A percentile compares a stretch with the other conserved stretches of the same genome.
Evolutionary conservation across 2,888 invertebrate genomes (phyloP).

Genomic region (Eupithecia exiguata): DNA sequence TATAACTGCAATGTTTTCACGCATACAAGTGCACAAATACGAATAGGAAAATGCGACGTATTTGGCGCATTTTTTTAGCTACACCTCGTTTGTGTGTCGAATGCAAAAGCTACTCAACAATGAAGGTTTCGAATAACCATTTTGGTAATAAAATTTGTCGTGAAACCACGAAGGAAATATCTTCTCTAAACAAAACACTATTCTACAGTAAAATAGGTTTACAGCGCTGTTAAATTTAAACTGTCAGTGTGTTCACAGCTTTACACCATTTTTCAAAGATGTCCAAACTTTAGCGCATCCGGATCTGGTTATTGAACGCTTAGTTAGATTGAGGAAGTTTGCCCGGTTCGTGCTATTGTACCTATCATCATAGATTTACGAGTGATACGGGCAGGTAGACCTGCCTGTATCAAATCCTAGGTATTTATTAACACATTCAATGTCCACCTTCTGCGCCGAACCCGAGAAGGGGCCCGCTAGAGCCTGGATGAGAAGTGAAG

Average conservation of each 20-base stretch:
- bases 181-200: neutral
- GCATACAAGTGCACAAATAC: no score
- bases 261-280: constrained; percentile 38
- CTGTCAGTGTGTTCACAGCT: constrained; percentile 21
- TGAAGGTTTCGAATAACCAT: neutral
- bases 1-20: no score
- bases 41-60: no score
- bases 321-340: constrained; percentile 16
- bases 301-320: constrained; percentile 17
- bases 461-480: no score
- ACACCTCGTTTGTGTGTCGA: neutral
- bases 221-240: neutral
- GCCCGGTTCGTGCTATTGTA: neutral
- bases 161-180: neutral
- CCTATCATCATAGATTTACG: neutral
- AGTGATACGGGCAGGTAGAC: no score
- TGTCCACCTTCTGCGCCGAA: no score
- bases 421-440: no score
- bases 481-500: no score
- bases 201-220: neutral
- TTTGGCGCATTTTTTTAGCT: no score
- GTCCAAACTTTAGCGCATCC: constrained; percentile 24
- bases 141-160: neutral
- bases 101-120: neutral
- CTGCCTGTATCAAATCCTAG: no score